Percentiles rank a stretch among this genome's conserved stretches.
phyloP scores from a whole-genome alignment of 2,888 invertebrate genomes.

The Galerucella nymphaeae region DNA sequence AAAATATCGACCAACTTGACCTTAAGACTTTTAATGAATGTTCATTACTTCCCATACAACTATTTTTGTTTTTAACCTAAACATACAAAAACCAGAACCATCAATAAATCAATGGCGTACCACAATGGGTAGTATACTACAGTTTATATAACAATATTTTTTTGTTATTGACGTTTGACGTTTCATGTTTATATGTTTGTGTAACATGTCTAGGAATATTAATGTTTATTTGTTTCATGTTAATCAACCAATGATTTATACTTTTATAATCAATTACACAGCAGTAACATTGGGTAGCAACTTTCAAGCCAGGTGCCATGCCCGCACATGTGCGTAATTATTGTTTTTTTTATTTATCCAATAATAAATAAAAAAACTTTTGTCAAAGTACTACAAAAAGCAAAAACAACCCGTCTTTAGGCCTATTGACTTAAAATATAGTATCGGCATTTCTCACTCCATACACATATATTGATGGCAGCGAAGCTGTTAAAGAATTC shows the following conservation, averaged over 20 bases:
- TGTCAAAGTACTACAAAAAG: constrained; percentile 6
- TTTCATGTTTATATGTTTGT: constrained; percentile 10
- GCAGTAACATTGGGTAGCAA: constrained; percentile 8
- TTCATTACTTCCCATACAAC: too few relatives aligned
- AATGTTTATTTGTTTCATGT: constrained; percentile 2
- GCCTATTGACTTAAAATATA: constrained; percentile 11
- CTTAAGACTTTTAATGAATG: too few relatives aligned
- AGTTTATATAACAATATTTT: constrained; percentile 5
- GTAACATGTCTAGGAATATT: constrained; percentile 13
- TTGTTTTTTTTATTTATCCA: too few relatives aligned
- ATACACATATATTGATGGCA: constrained; percentile 17
- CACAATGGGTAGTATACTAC: too few relatives aligned
- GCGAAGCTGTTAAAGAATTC: not conserved
- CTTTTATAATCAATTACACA: constrained; percentile 13
- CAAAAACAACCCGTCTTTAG: constrained; percentile 9
- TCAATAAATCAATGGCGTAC: too few relatives aligned
- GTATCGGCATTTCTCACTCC: constrained; percentile 9
- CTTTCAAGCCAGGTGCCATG: constrained; percentile 4
- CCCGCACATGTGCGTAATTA: not conserved
- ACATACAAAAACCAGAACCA: too few relatives aligned
- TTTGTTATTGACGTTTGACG: constrained; percentile 5
- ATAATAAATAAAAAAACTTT: not conserved
- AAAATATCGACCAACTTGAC: too few relatives aligned
- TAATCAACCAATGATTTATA: constrained; percentile 7
- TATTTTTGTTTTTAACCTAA: too few relatives aligned